Evolutionary conservation across 2,797 vertebrate species (phyloP).

Genomic region (Meriones psammophilus): DNA sequence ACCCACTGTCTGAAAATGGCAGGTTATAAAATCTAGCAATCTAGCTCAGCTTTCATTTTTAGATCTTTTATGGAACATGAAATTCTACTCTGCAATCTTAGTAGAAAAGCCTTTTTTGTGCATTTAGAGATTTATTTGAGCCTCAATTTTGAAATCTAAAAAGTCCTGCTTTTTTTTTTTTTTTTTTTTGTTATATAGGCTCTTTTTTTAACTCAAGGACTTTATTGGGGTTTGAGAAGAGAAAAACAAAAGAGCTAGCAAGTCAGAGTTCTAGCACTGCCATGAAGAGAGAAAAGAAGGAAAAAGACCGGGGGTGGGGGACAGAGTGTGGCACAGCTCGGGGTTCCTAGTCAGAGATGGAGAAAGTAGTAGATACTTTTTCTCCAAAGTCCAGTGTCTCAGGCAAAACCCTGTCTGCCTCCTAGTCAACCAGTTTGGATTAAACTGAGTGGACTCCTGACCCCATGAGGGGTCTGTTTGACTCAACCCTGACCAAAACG

Average conservation of each 20-base stretch:
- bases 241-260: background rate
- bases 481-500: background rate
- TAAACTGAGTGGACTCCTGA: background rate
- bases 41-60: conserved; percentile 68
- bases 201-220: background rate
- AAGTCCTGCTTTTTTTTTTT: background rate
- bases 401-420: background rate
- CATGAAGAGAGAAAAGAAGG: background rate
- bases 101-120: conserved; percentile 47
- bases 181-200: background rate
- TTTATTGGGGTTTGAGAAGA: background rate
- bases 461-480: background rate
- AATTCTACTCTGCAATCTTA: conserved; percentile 69
- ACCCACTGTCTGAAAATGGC: conserved; percentile 72
- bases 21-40: conserved; percentile 77
- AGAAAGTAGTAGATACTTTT: background rate
- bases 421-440: too few species aligned
- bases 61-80: conserved; percentile 67
- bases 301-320: background rate
- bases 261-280: background rate
- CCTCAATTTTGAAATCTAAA: conserved; percentile 35
- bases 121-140: conserved; percentile 39
- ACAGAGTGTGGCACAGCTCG: background rate
- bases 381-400: background rate
- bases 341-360: background rate